phyloP scores from a whole-genome alignment of 2,888 invertebrate species.

The Coremacera marginata region DNA sequence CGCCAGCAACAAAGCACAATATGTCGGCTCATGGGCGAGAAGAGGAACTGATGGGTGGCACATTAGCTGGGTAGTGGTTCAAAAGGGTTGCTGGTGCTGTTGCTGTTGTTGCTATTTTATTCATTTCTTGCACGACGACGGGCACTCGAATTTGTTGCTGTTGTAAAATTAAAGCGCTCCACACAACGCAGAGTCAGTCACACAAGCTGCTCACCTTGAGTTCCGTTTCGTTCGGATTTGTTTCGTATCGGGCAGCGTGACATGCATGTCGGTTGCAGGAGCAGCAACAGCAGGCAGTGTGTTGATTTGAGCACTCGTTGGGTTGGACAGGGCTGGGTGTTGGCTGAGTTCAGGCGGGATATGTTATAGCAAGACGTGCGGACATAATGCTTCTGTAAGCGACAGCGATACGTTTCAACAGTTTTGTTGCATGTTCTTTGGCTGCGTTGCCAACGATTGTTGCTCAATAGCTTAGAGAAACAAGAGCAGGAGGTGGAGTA shows the following conservation, averaged over 20 bases:
- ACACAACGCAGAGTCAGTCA: not conserved
- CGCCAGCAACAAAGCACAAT: slow-evolving; percentile 1
- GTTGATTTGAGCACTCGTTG: no score
- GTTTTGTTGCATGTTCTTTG: slow-evolving; percentile 21
- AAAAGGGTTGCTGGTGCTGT: slow-evolving; percentile 9
- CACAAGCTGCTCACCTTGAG: slow-evolving; percentile 8
- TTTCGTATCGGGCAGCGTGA: no score
- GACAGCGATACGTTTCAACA: slow-evolving; percentile 13
- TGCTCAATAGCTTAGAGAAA: not conserved
- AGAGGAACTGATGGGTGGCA: not conserved
- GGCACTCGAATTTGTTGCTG: not conserved
- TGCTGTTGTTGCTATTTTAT: not conserved
- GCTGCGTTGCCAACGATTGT: not conserved
- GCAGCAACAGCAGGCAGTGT: not conserved
- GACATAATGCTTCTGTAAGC: slow-evolving; percentile 22
- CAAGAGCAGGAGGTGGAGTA: not conserved
- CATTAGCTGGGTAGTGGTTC: not conserved
- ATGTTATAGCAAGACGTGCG: slow-evolving; percentile 8
- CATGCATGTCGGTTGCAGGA: not conserved
- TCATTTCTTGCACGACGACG: slow-evolving; percentile 13
- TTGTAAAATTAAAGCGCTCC: not conserved
- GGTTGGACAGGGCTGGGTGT: not conserved
- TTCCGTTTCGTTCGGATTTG: not conserved
- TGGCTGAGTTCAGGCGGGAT: not conserved
- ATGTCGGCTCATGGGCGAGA: not conserved